A percentile compares a stretch with the other conserved stretches of the same genome.
These are phyloP conservation scores for Eremobia ochroleuca DNA, from an alignment of 2,888 invertebrate genomes.

Conservation along the genomic window DNA sequence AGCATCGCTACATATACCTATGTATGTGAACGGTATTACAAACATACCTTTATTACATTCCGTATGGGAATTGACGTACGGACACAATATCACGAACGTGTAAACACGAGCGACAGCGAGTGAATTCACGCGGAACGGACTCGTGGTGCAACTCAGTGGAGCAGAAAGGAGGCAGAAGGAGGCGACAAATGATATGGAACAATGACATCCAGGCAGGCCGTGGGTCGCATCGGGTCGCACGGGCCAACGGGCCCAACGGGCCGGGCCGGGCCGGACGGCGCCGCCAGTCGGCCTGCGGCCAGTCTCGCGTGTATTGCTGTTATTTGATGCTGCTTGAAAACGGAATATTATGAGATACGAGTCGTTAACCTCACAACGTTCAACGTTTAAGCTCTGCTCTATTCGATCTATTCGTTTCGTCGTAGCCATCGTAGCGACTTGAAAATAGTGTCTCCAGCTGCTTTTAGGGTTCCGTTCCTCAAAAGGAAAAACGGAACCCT, in stretches of 20 bases:
- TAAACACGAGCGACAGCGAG: conserved; percentile 17
- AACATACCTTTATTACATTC: conserved; percentile 37
- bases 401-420: neutral
- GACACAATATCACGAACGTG: conserved; percentile 26
- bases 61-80: conserved; percentile 33
- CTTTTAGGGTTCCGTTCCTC: too few relatives aligned
- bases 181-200: conserved; percentile 32
- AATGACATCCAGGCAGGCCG: neutral
- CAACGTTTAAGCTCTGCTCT: conserved; percentile 15
- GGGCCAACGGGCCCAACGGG: neutral
- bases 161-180: conserved; percentile 21
- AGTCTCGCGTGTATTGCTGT: conserved; percentile 1
- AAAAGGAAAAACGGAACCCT: too few relatives aligned
- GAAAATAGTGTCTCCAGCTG: neutral
- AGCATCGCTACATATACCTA: neutral
- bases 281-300: neutral
- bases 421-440: neutral
- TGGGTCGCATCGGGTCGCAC: neutral
- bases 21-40: conserved; percentile 14
- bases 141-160: conserved; percentile 27
- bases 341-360: conserved; percentile 15
- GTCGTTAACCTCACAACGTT: conserved; percentile 1
- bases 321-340: conserved; percentile 19
- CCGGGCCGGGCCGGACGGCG: neutral
- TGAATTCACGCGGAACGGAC: conserved; percentile 9